These are phyloP conservation scores for Spilosoma lubricipeda DNA, from an alignment of 2,888 invertebrate genomes.

Conservation along the genomic window DNA sequence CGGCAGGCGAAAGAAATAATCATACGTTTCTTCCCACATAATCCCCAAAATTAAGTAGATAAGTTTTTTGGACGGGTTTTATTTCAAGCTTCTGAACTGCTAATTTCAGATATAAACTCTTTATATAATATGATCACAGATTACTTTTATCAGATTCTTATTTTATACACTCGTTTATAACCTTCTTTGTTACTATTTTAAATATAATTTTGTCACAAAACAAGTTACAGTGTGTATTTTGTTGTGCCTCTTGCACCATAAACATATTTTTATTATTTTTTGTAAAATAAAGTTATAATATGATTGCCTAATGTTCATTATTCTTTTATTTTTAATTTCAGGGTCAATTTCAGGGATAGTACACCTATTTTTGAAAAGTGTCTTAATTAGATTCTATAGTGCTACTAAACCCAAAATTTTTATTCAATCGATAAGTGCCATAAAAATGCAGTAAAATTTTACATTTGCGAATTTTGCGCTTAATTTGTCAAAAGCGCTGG, in stretches of 20 bases:
- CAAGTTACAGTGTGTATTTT: slow-evolving; percentile 15
- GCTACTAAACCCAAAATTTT: too few species aligned
- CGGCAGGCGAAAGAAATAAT: background rate
- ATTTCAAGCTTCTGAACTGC: background rate
- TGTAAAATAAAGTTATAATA: slow-evolving; percentile 33
- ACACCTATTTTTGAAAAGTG: too few species aligned
- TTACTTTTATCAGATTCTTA: background rate
- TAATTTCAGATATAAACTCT: background rate
- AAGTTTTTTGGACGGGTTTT: background rate
- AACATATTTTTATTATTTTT: slow-evolving; percentile 35
- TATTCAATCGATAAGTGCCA: too few species aligned
- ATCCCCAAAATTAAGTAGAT: too few species aligned
- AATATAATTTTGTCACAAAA: background rate
- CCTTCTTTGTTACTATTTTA: background rate
- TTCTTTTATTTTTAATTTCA: slow-evolving; percentile 20
- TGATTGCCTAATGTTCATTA: background rate
- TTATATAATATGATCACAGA: too few species aligned
- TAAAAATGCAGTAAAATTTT: too few species aligned
- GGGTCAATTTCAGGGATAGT: too few species aligned
- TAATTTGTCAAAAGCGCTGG: too few species aligned
- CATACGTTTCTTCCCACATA: background rate
- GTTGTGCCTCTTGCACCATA: slow-evolving; percentile 16
- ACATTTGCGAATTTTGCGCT: too few species aligned
- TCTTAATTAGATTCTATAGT: too few species aligned
- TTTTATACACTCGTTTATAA: background rate